These are phyloP conservation scores for Chydorus sphaericus DNA, from an alignment of 2,888 invertebrate species.

Conservation along the genomic window DNA sequence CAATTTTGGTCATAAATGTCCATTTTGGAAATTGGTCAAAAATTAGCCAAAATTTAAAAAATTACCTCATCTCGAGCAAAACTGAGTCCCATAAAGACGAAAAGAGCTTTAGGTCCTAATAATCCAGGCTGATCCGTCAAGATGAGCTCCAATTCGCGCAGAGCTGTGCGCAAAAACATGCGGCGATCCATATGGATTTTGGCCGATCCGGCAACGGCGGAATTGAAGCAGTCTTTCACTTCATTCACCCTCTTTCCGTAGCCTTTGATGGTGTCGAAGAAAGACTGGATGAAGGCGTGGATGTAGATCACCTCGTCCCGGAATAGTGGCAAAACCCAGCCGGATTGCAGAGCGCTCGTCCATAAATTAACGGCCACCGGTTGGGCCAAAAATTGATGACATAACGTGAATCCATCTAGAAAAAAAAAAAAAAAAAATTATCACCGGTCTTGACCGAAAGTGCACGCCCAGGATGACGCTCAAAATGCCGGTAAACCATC, in stretches of 20 bases:
- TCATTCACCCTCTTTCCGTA: conserved; percentile 84
- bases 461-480: no score
- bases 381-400: conserved; percentile 67
- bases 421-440: conserved; percentile 15
- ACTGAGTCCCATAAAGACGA: conserved; percentile 90
- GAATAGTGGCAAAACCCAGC: conserved; percentile 87
- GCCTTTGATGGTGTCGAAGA: conserved; percentile 90
- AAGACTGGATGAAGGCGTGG: conserved; percentile 80
- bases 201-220: conserved; percentile 79
- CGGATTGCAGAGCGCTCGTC: conserved; percentile 78
- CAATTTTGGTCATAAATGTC: no score
- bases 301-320: conserved; percentile 94
- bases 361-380: conserved; percentile 76
- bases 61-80: conserved; percentile 92
- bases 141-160: conserved; percentile 87
- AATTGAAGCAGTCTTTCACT: conserved; percentile 85
- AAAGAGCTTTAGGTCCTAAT: conserved; percentile 88
- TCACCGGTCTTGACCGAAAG: no score
- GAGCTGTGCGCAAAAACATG: conserved; percentile 85
- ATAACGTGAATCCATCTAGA: conserved; percentile 70
- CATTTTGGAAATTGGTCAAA: no score
- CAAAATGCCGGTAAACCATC: no score
- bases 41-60: no score
- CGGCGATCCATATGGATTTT: conserved; percentile 85
- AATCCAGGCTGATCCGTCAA: conserved; percentile 96